Evolutionary conservation across 2,888 invertebrate species (phyloP).

Genomic region (Alentia gelatinosa): DNA sequence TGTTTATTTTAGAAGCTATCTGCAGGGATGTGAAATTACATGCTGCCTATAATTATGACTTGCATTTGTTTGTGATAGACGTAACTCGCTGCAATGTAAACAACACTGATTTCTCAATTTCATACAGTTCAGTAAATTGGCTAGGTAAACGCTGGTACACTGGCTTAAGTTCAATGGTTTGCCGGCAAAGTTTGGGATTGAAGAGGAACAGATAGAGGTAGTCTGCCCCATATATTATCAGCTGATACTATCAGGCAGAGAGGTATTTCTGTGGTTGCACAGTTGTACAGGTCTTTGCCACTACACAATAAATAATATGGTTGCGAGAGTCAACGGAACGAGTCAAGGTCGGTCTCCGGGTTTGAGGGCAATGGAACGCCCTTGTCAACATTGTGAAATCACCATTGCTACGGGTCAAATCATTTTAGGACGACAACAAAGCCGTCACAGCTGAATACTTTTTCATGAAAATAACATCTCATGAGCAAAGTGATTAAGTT

Average conservation of each 20-base stretch:
- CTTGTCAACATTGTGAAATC: neutral
- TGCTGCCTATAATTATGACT: no score
- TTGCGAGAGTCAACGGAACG: no score
- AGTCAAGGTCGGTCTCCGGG: neutral
- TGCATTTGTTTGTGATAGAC: no score
- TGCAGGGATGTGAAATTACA: no score
- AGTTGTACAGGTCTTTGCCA: neutral
- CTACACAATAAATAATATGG: neutral
- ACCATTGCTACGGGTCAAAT: neutral
- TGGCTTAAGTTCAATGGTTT: neutral
- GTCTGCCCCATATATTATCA: neutral
- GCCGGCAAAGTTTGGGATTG: neutral
- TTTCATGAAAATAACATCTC: neutral
- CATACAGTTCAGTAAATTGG: no score
- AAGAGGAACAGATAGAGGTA: neutral
- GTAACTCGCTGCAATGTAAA: no score
- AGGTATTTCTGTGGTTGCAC: neutral
- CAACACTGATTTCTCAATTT: no score
- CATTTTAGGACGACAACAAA: neutral
- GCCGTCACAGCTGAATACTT: neutral
- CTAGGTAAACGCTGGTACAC: no score
- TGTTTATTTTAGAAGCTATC: no score
- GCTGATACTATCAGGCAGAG: neutral
- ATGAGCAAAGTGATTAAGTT: neutral
- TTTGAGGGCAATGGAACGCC: conserved; percentile 47